Base-by-base conservation (phyloP, 2,797 vertebrate species). In the Propithecus deckenii region DNA sequence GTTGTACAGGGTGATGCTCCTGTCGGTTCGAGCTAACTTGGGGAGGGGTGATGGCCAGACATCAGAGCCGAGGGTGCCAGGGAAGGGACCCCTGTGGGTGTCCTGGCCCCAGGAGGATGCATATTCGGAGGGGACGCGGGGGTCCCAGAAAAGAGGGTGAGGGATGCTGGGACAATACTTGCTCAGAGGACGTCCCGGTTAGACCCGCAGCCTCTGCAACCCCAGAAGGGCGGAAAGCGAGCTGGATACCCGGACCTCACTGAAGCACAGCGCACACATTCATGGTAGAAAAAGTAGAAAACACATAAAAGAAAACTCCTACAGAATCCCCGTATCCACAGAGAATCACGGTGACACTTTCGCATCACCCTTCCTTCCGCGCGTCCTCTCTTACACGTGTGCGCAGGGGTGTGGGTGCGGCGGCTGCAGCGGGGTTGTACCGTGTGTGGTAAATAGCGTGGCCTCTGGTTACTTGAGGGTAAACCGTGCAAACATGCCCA, bases 321-420 rank as follows among this genome's bases (percentile, higher is more conserved):
- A 4, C 43, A 0, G 1, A 59, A 46, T 4, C 17, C 2, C 59
- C 2, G 13, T 7, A 14, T 14, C 23, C 10, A 3, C 0, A 0
- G 10, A 4, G 46, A 55, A 32, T 20, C 17, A 1, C 18, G 0
- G 22, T 35, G 2, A 25, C 0, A 1, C 11, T 5, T 11, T 3
- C 2, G 14, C 32, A 1, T 0, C 0, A 43, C 7, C 43, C 1
- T 3, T 9, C 55, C 30, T 6, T 35, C 55, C 9, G 0, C 0
- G 22, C 22, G 23, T 23, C 55, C 55, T 8, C 55, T 57, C 22
- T 23, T 10, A 57, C 55, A 9, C 9, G 55, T 23, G 55, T 10
- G 55, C 4, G 22, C 8, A 18, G 55, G 22, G 22, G 15, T 57
- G 0, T 11, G 2, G 14, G 23, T 18, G 25, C 20, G 0, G 12